Evolutionary conservation across 2,888 invertebrate genomes (phyloP).

Genomic region (Drosophila macrothrix): DNA sequence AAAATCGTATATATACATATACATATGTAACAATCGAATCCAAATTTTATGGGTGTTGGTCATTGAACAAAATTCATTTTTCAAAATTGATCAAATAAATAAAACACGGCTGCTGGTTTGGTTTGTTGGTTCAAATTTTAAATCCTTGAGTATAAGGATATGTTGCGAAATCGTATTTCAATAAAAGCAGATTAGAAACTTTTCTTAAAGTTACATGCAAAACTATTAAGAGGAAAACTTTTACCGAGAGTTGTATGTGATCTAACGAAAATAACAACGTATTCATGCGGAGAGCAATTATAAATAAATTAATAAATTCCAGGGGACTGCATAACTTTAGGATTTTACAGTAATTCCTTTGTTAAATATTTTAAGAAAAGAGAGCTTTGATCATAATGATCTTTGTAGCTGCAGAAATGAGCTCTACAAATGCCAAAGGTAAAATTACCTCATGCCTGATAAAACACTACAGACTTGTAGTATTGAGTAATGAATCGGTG

Average conservation of each 20-base stretch:
- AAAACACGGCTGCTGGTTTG: not conserved
- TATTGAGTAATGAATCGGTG: conserved; percentile 26
- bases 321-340: conserved; percentile 1
- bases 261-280: not conserved
- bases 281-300: not conserved
- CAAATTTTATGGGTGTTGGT: conserved; percentile 7
- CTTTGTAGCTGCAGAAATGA: not conserved
- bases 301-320: too few relatives aligned
- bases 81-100: not conserved
- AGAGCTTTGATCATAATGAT: not conserved
- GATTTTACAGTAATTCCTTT: not conserved
- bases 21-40: conserved; percentile 47
- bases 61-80: not conserved
- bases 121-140: not conserved
- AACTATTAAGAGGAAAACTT: not conserved
- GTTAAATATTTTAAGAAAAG: conserved; percentile 15
- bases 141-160: not conserved
- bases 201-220: not conserved
- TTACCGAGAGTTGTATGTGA: not conserved
- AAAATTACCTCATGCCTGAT: not conserved
- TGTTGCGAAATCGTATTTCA: not conserved
- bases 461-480: conserved; percentile 26
- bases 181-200: not conserved
- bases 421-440: not conserved
- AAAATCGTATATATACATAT: conserved; percentile 74